These are phyloP conservation scores for Pseudotriccus pelzelni DNA, from an alignment of 2,797 vertebrate species.

Conservation along the genomic window DNA sequence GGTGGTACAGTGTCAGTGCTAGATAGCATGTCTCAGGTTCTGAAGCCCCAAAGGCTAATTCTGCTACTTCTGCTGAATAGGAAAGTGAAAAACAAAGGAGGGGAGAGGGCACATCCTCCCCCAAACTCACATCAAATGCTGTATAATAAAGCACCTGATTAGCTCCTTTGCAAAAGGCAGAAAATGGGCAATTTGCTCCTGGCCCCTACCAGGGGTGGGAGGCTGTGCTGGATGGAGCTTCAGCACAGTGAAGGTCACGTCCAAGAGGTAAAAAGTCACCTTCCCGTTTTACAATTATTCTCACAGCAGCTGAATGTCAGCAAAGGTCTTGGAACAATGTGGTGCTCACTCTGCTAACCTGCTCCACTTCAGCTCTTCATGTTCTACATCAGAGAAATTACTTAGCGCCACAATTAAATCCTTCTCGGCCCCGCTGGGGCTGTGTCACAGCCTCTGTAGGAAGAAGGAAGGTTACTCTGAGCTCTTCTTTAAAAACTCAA, in stretches of 20 bases:
- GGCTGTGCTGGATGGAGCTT: neutral
- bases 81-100: neutral
- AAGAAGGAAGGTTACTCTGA: neutral
- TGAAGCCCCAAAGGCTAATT: neutral
- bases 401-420: slow-evolving; percentile 23
- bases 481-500: neutral
- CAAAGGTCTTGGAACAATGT: neutral
- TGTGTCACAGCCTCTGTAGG: neutral
- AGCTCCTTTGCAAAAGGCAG: neutral
- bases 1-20: neutral
- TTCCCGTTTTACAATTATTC: neutral
- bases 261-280: neutral
- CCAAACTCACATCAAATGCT: neutral
- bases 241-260: neutral
- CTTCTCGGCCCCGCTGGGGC: neutral
- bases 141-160: neutral
- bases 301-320: neutral
- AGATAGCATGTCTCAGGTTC: neutral
- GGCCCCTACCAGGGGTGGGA: neutral
- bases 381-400: neutral
- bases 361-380: neutral
- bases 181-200: neutral
- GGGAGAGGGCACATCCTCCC: neutral
- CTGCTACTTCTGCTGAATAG: neutral
- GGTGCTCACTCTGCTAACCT: neutral